Evolutionary conservation across 2,888 invertebrate genomes (phyloP).

Genomic region (Andrena camellia): DNA sequence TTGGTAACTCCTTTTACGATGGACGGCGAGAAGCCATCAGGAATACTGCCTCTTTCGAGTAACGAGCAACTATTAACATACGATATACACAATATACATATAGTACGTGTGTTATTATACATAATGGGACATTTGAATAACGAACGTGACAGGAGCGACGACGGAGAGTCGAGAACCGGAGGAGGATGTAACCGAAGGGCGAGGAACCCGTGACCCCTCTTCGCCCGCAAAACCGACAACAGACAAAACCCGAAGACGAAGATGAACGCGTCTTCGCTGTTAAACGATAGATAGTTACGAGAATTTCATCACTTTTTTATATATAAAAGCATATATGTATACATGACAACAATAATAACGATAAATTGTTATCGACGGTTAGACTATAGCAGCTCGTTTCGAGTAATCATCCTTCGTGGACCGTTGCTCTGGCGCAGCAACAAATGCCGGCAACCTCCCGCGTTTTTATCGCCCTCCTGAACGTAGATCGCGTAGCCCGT

Average conservation of each 20-base stretch:
- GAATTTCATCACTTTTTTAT: constrained; percentile 79
- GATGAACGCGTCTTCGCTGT: constrained; percentile 71
- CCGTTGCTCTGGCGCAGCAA: constrained; percentile 35
- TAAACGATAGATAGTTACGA: constrained; percentile 78
- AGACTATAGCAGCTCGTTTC: constrained; percentile 60
- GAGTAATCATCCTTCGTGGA: constrained; percentile 53
- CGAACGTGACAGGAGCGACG: constrained; percentile 23
- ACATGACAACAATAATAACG: constrained; percentile 61
- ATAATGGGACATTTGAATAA: constrained; percentile 41
- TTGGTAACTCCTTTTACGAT: constrained; percentile 48
- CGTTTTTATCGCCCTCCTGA: constrained; percentile 38
- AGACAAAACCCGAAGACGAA: constrained; percentile 21
- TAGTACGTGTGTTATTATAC: constrained; percentile 61
- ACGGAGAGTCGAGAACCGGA: constrained; percentile 2
- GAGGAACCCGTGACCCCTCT: constrained; percentile 41
- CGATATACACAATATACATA: constrained; percentile 52
- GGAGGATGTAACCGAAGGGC: constrained; percentile 16
- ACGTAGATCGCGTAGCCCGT: constrained; percentile 17
- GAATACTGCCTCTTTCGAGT: constrained; percentile 76
- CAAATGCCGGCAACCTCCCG: constrained; percentile 21
- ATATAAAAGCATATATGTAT: constrained; percentile 69
- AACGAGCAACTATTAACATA: constrained; percentile 56
- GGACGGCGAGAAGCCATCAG: constrained; percentile 62
- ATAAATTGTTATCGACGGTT: constrained; percentile 68
- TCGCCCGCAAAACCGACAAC: constrained; percentile 25